Conservation (phyloP, 2,888 invertebrate genomes). For the Xestia ashworthii region DNA sequence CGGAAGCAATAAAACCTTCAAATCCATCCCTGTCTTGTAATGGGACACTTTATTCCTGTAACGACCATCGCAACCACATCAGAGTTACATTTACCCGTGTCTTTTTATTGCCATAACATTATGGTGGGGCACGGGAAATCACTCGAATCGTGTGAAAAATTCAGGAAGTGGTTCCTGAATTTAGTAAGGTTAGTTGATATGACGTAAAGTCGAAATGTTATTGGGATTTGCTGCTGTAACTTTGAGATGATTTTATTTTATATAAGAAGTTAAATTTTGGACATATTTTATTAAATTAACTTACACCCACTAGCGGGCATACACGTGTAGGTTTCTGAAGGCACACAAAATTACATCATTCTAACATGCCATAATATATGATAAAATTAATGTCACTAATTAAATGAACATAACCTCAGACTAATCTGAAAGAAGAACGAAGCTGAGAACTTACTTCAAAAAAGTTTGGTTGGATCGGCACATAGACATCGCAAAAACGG, state of each 20-base stretch:
- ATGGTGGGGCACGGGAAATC: slow-evolving; percentile 70
- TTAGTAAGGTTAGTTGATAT: slow-evolving; percentile 26
- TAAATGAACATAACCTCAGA: too few species aligned
- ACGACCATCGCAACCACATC: slow-evolving; percentile 79
- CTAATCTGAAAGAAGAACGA: too few species aligned
- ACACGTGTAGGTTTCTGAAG: too few species aligned
- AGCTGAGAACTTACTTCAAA: too few species aligned
- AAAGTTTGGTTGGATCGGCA: too few species aligned
- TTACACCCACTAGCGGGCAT: too few species aligned
- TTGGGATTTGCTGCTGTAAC: background rate
- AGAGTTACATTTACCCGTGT: slow-evolving; percentile 85
- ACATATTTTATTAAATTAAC: too few species aligned
- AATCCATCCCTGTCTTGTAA: slow-evolving; percentile 83
- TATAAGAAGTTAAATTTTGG: background rate
- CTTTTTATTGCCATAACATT: slow-evolving; percentile 84
- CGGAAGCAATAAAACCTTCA: slow-evolving; percentile 40
- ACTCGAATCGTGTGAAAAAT: slow-evolving; percentile 77
- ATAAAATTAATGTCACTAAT: too few species aligned
- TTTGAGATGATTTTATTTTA: background rate
- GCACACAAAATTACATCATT: too few species aligned
- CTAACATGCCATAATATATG: too few species aligned
- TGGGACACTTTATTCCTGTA: slow-evolving; percentile 88
- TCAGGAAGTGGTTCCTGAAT: slow-evolving; percentile 59
- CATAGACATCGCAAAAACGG: too few species aligned
- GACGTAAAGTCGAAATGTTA: slow-evolving; percentile 13